Percentiles rank a stretch among this genome's conserved stretches.
phyloP scores from a whole-genome alignment of 2,888 invertebrate genomes.

The Sphaeridia pumilis region DNA sequence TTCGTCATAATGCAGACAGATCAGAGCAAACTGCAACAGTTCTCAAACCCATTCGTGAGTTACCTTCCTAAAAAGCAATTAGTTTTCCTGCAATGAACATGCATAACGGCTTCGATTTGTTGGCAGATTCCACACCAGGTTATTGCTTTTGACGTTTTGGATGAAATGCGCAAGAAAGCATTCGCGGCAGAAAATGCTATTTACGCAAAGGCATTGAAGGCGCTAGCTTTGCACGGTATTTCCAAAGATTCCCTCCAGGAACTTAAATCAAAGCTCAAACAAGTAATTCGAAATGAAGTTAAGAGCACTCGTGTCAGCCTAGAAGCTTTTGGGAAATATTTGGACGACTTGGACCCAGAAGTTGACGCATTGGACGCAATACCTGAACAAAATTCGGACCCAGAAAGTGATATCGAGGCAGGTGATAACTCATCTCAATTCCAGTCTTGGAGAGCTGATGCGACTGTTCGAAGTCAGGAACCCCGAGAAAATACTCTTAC shows the following conservation, averaged over 20 bases:
- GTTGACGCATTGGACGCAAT: conserved; percentile 4
- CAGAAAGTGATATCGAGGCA: background rate
- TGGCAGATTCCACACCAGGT: conserved; percentile 15
- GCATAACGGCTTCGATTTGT: background rate
- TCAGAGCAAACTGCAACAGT: background rate
- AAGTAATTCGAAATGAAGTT: conserved; percentile 1
- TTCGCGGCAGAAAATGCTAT: background rate
- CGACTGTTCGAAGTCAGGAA: too few species aligned
- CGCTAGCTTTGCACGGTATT: conserved; percentile 9
- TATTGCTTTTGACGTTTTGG: conserved; percentile 13
- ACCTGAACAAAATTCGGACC: conserved; percentile 4
- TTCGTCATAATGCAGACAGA: conserved; percentile 12
- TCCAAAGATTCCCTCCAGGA: conserved; percentile 3
- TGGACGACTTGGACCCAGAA: conserved; percentile 15
- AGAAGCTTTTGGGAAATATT: conserved; percentile 10
- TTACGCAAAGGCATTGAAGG: conserved; percentile 14
- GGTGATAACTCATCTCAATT: background rate
- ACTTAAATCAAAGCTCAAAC: conserved; percentile 10
- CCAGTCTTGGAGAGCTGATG: background rate
- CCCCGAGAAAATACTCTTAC: too few species aligned
- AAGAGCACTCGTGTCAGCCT: conserved; percentile 1
- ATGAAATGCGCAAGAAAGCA: conserved; percentile 12
- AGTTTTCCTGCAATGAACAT: background rate
- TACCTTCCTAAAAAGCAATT: too few species aligned
- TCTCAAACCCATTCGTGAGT: conserved; percentile 11